Conservation (phyloP, 2,888 invertebrate genomes). For the Drosophila picticornis region DNA sequence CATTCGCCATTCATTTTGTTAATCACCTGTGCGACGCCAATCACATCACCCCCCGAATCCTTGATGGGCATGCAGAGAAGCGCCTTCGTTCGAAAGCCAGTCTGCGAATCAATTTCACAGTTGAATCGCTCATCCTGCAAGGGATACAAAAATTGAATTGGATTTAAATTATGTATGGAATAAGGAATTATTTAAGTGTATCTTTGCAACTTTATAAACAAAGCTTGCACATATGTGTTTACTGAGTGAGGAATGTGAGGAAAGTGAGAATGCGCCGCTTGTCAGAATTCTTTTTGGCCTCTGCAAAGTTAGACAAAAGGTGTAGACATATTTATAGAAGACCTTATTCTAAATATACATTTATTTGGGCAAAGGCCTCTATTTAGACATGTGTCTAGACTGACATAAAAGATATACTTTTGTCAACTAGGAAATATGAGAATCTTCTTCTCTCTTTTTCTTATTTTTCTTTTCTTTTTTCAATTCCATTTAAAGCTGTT, state of each 20-base stretch:
- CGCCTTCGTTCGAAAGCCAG: slow-evolving; percentile 96
- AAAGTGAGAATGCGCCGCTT: neutral
- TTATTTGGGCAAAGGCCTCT: slow-evolving; percentile 14
- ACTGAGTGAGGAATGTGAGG: neutral
- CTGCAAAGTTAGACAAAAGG: neutral
- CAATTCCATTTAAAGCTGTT: slow-evolving; percentile 43
- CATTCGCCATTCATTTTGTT: slow-evolving; percentile 94
- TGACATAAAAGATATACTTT: slow-evolving; percentile 7
- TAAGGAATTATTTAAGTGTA: neutral
- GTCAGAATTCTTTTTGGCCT: neutral
- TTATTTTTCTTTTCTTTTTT: neutral
- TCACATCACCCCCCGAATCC: slow-evolving; percentile 96
- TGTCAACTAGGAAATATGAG: slow-evolving; percentile 4
- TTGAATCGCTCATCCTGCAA: slow-evolving; percentile 94
- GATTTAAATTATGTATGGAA: neutral
- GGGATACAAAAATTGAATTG: neutral
- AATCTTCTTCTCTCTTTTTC: neutral
- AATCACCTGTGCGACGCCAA: slow-evolving; percentile 98
- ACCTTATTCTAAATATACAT: slow-evolving; percentile 20
- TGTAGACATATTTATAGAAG: slow-evolving; percentile 11
- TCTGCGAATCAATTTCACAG: slow-evolving; percentile 96
- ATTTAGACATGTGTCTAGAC: slow-evolving; percentile 35
- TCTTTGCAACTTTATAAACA: neutral
- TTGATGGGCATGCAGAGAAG: slow-evolving; percentile 98
- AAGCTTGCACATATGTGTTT: neutral